Conservation (phyloP, 2,888 invertebrate genomes). For the Lymantria dispar region DNA sequence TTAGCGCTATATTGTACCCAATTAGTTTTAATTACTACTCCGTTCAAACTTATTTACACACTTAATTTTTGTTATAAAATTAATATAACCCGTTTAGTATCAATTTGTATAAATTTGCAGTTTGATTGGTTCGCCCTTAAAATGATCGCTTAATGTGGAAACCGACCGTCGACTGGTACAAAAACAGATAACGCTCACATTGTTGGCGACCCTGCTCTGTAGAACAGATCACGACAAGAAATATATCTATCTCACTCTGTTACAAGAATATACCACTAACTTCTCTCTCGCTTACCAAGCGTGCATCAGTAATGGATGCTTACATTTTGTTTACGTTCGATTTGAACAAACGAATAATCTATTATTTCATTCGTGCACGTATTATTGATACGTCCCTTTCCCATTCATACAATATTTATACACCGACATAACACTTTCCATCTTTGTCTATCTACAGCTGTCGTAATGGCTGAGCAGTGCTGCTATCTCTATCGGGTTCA, state of each 20-base stretch:
- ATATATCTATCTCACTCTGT: conserved; percentile 49
- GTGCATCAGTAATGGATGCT: conserved; percentile 75
- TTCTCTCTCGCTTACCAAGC: conserved; percentile 41
- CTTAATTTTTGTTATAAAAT: conserved; percentile 83
- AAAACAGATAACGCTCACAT: conserved; percentile 66
- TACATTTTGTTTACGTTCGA: conserved; percentile 81
- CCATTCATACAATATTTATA: conserved; percentile 73
- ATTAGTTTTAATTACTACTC: conserved; percentile 79
- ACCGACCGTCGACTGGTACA: conserved; percentile 76
- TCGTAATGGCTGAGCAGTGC: not conserved
- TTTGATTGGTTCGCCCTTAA: conserved; percentile 81
- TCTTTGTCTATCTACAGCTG: conserved; percentile 44
- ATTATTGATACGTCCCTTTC: conserved; percentile 78
- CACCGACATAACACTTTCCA: conserved; percentile 40
- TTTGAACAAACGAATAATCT: conserved; percentile 82
- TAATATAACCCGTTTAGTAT: conserved; percentile 82
- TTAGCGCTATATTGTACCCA: conserved; percentile 77
- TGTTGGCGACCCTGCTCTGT: conserved; percentile 34
- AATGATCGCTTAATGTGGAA: conserved; percentile 80
- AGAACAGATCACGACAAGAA: conserved; percentile 30
- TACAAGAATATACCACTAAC: conserved; percentile 24
- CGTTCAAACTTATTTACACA: conserved; percentile 81
- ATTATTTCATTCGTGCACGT: conserved; percentile 82
- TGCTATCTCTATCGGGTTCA: conserved; percentile 45
- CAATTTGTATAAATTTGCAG: conserved; percentile 82